Evolutionary conservation across 2,888 invertebrate species (phyloP).

Genomic region (Calephelis perditalis): DNA sequence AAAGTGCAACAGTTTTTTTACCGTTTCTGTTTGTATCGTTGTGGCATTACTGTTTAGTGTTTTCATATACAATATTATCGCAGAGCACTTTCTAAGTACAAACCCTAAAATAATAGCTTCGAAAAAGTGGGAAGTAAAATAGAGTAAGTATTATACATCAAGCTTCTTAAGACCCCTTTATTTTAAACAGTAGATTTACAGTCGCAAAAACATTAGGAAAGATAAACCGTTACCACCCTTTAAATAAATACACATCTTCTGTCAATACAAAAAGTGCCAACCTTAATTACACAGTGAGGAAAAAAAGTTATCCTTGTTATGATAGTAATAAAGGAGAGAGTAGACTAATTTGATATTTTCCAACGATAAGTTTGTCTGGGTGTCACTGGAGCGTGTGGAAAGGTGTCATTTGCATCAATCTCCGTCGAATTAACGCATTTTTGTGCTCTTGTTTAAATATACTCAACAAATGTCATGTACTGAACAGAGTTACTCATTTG

Average conservation of each 20-base stretch:
- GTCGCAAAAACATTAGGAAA: constrained; percentile 35
- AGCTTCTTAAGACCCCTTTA: not conserved
- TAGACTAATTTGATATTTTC: constrained; percentile 7
- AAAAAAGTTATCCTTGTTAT: constrained; percentile 10
- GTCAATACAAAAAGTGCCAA: constrained; percentile 55
- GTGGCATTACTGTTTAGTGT: too few species aligned
- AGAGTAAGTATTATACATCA: not conserved
- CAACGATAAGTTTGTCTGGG: constrained; percentile 22
- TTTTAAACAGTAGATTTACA: constrained; percentile 4
- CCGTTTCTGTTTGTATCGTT: too few species aligned
- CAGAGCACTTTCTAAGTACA: too few species aligned
- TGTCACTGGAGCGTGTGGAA: constrained; percentile 40
- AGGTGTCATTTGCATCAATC: constrained; percentile 71
- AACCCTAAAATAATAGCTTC: too few species aligned
- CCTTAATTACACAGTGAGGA: not conserved
- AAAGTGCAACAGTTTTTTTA: too few species aligned
- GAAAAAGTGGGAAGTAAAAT: not conserved
- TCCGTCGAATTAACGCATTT: constrained; percentile 62
- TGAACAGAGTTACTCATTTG: constrained; percentile 11
- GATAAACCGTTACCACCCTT: constrained; percentile 49
- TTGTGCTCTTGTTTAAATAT: constrained; percentile 33
- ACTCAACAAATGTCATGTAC: constrained; percentile 12
- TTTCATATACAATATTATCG: too few species aligned
- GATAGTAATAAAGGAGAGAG: constrained; percentile 14
- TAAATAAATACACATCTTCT: constrained; percentile 61